Conservation (phyloP, 2,113 vertebrate species). For the Spea multiplicata region DNA sequence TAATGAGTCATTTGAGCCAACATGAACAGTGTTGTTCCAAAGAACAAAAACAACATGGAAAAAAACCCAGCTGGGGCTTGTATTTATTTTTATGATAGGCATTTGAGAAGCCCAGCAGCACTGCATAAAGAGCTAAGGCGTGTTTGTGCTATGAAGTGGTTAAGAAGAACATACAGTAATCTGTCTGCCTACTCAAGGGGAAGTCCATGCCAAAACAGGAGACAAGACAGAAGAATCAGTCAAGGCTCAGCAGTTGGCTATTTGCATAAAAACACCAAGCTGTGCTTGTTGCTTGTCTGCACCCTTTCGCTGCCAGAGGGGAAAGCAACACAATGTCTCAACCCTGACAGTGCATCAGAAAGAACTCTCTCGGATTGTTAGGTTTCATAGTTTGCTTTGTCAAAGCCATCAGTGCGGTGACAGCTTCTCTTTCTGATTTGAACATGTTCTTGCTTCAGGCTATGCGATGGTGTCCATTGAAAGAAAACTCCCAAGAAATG, state of each 20-base stretch:
- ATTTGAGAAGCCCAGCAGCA: too few species aligned
- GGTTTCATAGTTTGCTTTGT: neutral
- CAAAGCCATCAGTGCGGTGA: neutral
- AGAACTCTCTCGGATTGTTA: neutral
- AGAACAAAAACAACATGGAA: too few species aligned
- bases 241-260: neutral
- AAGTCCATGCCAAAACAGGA: neutral
- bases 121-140: too few species aligned
- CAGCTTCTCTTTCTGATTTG: slow-evolving; percentile 1
- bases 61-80: too few species aligned
- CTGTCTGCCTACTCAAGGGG: neutral
- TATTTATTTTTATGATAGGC: too few species aligned
- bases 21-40: too few species aligned
- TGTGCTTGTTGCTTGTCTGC: neutral
- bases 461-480: neutral
- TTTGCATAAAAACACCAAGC: neutral
- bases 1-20: too few species aligned
- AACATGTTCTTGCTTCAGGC: slow-evolving; percentile 4
- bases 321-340: neutral
- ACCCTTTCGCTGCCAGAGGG: neutral
- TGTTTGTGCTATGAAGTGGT: neutral
- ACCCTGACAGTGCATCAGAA: neutral
- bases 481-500: neutral
- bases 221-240: neutral
- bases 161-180: neutral